These are phyloP conservation scores for Sitta carolinensis DNA, from an alignment of 2,797 vertebrate species.

Conservation along the genomic window DNA sequence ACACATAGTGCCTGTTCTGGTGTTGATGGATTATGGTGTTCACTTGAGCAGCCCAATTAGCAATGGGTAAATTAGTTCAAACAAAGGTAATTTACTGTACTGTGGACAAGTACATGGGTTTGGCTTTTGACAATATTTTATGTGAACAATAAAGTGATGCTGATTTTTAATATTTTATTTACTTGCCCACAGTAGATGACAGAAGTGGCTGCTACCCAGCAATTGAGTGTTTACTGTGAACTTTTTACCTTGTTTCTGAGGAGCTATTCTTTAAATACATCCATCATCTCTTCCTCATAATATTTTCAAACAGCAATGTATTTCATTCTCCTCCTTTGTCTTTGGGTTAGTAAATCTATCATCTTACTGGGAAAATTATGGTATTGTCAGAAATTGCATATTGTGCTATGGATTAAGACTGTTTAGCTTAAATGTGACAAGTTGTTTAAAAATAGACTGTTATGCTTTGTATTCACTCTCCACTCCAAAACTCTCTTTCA, in stretches of 20 bases:
- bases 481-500: background rate
- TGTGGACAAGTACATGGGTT: background rate
- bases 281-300: background rate
- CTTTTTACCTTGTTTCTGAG: constrained; percentile 39
- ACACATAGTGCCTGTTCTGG: fast-evolving
- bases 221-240: background rate
- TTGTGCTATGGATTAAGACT: background rate
- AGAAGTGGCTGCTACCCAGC: background rate
- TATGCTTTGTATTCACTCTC: constrained; percentile 4
- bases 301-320: background rate
- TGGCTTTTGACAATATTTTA: background rate
- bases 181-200: background rate
- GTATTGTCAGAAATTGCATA: background rate
- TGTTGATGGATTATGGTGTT: background rate
- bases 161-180: constrained; percentile 11
- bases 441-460: constrained; percentile 21
- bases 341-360: constrained; percentile 6
- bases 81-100: background rate
- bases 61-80: background rate
- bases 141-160: background rate
- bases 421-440: constrained; percentile 7
- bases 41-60: background rate
- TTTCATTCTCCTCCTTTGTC: background rate
- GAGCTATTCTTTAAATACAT: background rate
- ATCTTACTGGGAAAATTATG: background rate